Evolutionary conservation across 2,113 vertebrate species (phyloP).

Genomic region (Gracilinanus agilis): DNA sequence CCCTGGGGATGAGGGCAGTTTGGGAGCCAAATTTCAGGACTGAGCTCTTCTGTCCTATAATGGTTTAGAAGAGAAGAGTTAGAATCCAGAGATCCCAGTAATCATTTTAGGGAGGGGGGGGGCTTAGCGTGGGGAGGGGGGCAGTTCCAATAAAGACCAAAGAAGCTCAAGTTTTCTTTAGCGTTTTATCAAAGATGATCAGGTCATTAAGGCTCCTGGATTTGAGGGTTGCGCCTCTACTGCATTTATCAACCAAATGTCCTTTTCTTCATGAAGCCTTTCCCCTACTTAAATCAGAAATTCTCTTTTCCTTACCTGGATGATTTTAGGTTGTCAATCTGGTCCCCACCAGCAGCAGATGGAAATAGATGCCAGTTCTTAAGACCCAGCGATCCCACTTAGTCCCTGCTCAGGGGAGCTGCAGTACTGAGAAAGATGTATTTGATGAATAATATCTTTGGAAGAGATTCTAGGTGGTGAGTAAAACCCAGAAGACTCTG

Average conservation of each 20-base stretch:
- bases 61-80: not conserved
- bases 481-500: not conserved
- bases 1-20: not conserved
- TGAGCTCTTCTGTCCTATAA: not conserved
- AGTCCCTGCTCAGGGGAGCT: not conserved
- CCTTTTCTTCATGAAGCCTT: not conserved
- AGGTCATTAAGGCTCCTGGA: not conserved
- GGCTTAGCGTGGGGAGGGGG: not conserved
- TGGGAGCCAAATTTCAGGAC: not conserved
- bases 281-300: not conserved
- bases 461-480: not conserved
- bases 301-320: slow-evolving; percentile 70
- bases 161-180: not conserved
- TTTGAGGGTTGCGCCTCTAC: not conserved
- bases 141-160: not conserved
- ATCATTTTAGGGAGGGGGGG: not conserved
- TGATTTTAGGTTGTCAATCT: slow-evolving; percentile 73
- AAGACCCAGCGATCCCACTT: not conserved
- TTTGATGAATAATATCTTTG: not conserved
- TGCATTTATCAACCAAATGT: not conserved
- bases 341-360: slow-evolving; percentile 59
- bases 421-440: not conserved
- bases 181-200: not conserved
- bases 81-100: not conserved
- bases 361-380: not conserved